Evolutionary conservation across 2,888 invertebrate genomes (phyloP), one percentile per base, ranked within the genome.

Genomic region (Machimus atricapillus): DNA sequence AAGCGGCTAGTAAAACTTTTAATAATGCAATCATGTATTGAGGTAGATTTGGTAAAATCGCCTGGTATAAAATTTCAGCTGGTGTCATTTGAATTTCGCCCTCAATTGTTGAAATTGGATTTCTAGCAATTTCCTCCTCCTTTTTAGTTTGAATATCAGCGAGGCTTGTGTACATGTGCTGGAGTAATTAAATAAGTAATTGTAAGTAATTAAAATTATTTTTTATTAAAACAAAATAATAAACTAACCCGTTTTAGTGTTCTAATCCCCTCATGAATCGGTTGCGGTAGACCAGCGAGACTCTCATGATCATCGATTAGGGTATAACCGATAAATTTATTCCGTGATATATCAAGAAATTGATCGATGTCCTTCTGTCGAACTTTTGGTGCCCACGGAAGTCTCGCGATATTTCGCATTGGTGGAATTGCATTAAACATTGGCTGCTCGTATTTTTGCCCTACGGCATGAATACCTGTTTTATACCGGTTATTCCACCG

Each of bases 371-470:
- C 99, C 93, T 96, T 97, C 90, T 97, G 97, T 9, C 98, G 94
- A 16, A 98, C 98, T 94, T 99, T 99, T 0, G 99, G 98, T 89
- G 96, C 95, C 99, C 99, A 99, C 0, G 99, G 99, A 88, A 99
- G 94, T 87, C 97, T 90, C 14, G 91, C 91, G 27, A 91, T 91
- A 19, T 91, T 90, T 86, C 91, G 91, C 73, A 91, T 89, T 5
- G 91, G 91, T 19, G 91, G 91, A 40, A 90, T 89, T n/a, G 83
- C 58, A 73, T 88, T 89, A 66, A 88, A 89, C 58, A 85, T 74
- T 37, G 85, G 83, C 52, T 88, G 88, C 73, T 89, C 89, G 78
- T 89, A 89, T 79, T 87, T 88, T 87, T 89, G 88, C n/a, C 89
- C 89, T 88, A 78, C 12, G 73, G 66, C 56, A 76, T 73, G 19